Evolutionary conservation across 1,140 invertebrate species (phyloP).

Genomic region (Nebria ingens): DNA sequence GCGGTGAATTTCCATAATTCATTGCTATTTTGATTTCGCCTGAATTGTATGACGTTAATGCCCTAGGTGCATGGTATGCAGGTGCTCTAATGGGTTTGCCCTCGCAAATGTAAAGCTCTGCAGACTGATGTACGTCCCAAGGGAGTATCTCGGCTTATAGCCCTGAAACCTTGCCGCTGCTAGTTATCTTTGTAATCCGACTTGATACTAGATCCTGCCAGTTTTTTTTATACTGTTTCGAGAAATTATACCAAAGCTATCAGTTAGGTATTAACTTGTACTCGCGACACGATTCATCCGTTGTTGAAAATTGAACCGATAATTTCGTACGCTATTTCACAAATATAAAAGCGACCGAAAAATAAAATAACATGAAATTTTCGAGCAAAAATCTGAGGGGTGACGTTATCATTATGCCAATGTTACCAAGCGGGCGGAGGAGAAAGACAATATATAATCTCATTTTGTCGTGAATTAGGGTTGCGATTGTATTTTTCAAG

Average conservation of each 20-base stretch:
- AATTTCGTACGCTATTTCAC: not conserved
- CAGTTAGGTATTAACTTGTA: not conserved
- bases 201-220: not conserved
- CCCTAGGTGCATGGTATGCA: no score
- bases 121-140: not conserved
- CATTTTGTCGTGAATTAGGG: not conserved
- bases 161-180: not conserved
- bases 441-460: not conserved
- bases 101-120: not conserved
- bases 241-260: not conserved
- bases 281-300: not conserved
- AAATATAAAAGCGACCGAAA: not conserved
- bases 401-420: not conserved
- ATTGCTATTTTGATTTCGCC: no score
- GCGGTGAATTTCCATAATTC: no score
- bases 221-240: not conserved
- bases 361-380: not conserved
- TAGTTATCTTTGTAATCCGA: not conserved
- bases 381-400: not conserved
- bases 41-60: no score
- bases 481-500: not conserved
- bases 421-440: not conserved
- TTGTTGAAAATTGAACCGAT: no score
- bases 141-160: not conserved
- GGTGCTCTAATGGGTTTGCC: not conserved